A percentile compares a stretch with the other conserved stretches of the same genome.
Conservation (phyloP, 2,888 invertebrate genomes). For the Sphaerophoria rueppellii region DNA sequence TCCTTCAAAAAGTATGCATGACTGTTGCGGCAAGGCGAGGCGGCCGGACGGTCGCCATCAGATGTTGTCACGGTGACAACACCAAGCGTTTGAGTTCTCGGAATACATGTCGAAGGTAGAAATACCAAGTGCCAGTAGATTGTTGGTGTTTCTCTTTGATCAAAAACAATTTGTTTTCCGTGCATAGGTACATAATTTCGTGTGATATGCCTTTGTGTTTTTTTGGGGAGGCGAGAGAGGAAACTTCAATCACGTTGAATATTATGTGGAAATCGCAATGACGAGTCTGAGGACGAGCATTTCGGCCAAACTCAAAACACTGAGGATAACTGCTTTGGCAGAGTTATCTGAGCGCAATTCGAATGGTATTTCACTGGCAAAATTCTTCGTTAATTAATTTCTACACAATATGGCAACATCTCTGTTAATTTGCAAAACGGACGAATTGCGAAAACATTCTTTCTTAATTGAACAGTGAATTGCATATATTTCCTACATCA, state of each 20-base stretch:
- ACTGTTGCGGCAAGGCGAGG: background rate
- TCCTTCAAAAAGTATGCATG: slow-evolving; percentile 51
- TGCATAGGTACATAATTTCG: background rate
- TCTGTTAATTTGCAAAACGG: no score
- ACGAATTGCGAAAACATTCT: no score
- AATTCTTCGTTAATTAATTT: no score
- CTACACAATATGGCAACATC: no score
- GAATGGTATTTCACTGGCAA: no score
- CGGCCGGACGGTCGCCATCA: slow-evolving; percentile 23
- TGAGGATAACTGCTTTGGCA: no score
- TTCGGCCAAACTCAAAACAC: no score
- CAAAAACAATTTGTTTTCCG: slow-evolving; percentile 46
- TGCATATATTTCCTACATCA: no score
- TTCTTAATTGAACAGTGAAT: no score
- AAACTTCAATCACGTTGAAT: background rate
- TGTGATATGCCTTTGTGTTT: slow-evolving; percentile 16
- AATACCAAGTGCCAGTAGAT: slow-evolving; percentile 27
- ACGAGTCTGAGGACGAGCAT: no score
- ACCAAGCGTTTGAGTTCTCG: slow-evolving; percentile 49
- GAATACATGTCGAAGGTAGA: no score
- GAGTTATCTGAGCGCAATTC: no score
- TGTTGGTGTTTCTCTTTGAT: slow-evolving; percentile 66
- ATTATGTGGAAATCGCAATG: slow-evolving; percentile 7
- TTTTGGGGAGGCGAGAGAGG: background rate
- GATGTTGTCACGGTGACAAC: slow-evolving; percentile 58